Percentiles rank a stretch among this genome's conserved stretches.
Evolutionary conservation across 2,797 vertebrate species (phyloP).

Genomic region (Miichthys miiuy): DNA sequence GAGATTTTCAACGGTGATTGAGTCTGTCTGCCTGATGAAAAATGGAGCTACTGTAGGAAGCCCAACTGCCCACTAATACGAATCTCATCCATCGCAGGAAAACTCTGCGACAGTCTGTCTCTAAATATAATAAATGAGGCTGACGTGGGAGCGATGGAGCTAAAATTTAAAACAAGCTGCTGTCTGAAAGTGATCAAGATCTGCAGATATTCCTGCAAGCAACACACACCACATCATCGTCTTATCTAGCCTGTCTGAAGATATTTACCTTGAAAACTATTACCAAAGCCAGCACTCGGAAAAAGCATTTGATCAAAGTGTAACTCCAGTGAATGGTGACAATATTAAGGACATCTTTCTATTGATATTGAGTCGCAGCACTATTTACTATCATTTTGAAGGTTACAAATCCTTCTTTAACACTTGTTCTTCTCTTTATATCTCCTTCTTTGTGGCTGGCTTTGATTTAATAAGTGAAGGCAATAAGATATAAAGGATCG

Average conservation of each 20-base stretch:
- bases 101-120: slow-evolving; percentile 41
- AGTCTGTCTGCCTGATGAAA: slow-evolving; percentile 54
- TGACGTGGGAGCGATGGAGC: slow-evolving; percentile 44
- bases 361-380: slow-evolving; percentile 3
- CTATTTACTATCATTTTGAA: background rate
- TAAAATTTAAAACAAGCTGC: slow-evolving; percentile 58
- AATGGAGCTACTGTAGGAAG: slow-evolving; percentile 41
- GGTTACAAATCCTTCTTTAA: slow-evolving; percentile 15
- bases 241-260: slow-evolving; percentile 46
- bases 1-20: slow-evolving; percentile 56
- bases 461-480: background rate
- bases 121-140: slow-evolving; percentile 52
- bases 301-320: slow-evolving; percentile 41
- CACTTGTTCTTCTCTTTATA: background rate
- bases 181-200: slow-evolving; percentile 61
- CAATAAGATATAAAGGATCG: background rate
- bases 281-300: background rate
- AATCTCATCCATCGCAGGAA: slow-evolving; percentile 44
- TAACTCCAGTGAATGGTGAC: slow-evolving; percentile 29
- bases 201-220: slow-evolving; percentile 57
- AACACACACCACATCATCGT: slow-evolving; percentile 33
- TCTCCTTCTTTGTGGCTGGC: background rate
- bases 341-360: slow-evolving; percentile 11
- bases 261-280: slow-evolving; percentile 53
- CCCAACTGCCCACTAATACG: slow-evolving; percentile 12